Base-by-base conservation (phyloP, 2,797 vertebrate genomes). In the Botia kubotai region DNA sequence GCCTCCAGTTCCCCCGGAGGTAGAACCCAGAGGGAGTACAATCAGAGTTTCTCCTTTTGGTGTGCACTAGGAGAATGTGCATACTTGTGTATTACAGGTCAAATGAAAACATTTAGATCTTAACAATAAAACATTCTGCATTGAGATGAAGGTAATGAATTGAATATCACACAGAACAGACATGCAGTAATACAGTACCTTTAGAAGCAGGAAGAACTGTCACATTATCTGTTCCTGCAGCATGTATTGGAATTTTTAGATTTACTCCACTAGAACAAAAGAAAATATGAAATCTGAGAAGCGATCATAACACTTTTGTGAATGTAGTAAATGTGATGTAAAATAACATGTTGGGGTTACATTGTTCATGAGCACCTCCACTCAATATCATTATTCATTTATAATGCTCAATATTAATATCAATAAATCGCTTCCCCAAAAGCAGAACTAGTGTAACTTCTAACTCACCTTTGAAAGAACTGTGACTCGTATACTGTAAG, bases 381-480 rank as follows among this genome's bases (percentile, higher is more conserved):
- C 48, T 52, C 48, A 52, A 52, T 33, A 33, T 33, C 4, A 3
- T 33, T 33, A 33, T 26, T 26, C 23, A 33, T 33, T 3, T 33
- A 33, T 33, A 33, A 57, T 57, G 53, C 53, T 4, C 19, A n/a
- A 57, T 21, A 57, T 52, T 2, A 33, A 33, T 33, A 57, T 52
- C 13, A 33, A 33, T 33, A 33, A 33, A 33, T 33, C 33, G 33
- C 33, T 33, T 3, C 33, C 14, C 12, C 19, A 10, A 36, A 13
- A 21, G 0, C 3, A 65, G 48, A 6, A 65, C 39, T 6, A 33
- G 4, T 46, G 8, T 5, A 43, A 69, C 70, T 52, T 13, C 23
- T 17, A 13, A 84, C 91, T 86, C 70, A 95, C 98, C 95, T 98
- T 91, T 97, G 97, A 86, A 99, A 98, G 86, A 98, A 95, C 77